A percentile compares a stretch with the other conserved stretches of the same genome.
Conservation (phyloP, 2,113 vertebrate genomes). For the Axis porcinus region DNA sequence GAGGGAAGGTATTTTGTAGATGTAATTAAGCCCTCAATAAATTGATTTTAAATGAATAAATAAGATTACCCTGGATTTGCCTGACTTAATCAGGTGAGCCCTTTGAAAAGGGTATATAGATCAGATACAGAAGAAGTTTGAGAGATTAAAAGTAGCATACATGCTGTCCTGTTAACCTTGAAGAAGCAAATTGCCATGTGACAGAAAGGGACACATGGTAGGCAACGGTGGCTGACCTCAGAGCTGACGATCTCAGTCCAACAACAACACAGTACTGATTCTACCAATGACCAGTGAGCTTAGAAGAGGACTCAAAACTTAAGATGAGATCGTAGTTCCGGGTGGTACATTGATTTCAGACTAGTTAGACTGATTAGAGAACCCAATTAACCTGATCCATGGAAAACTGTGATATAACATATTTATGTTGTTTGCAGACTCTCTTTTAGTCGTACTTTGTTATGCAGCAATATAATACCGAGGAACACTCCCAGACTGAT, state of each 20-base stretch:
- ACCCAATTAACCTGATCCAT: background rate
- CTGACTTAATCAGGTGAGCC: background rate
- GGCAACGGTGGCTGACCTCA: background rate
- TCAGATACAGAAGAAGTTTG: background rate
- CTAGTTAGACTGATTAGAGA: background rate
- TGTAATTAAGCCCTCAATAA: background rate
- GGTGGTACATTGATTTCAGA: background rate
- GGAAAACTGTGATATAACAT: background rate
- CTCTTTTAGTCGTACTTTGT: background rate
- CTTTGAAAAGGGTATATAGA: background rate
- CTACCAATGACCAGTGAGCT: background rate
- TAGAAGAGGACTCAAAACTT: background rate
- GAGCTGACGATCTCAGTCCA: background rate
- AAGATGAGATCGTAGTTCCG: background rate
- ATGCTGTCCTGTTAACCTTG: background rate
- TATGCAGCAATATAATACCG: background rate
- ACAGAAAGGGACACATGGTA: background rate
- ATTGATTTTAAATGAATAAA: background rate
- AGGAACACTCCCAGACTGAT: background rate
- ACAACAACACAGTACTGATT: background rate
- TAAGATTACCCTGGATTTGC: background rate
- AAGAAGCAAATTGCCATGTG: background rate
- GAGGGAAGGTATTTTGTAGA: background rate
- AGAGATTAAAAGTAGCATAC: background rate
- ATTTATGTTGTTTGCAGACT: background rate